Evolutionary conservation across 1,140 invertebrate genomes (phyloP).

Genomic region (Metopolophium dirhodum): DNA sequence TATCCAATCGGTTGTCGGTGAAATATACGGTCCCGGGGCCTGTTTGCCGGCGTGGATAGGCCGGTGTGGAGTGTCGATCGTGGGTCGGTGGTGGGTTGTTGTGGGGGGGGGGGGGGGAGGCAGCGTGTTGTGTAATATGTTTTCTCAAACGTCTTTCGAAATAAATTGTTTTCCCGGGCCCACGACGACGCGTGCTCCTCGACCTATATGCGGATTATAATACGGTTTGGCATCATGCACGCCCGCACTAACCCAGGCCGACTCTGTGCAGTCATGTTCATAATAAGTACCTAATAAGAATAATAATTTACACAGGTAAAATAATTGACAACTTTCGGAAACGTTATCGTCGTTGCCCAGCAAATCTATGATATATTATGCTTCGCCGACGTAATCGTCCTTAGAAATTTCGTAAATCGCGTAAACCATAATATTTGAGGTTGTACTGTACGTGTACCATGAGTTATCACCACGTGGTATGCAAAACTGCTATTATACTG

Average conservation of each 20-base stretch:
- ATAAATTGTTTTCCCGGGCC: constrained; percentile 43
- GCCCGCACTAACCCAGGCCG: background rate
- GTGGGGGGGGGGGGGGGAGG: background rate
- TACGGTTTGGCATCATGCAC: constrained; percentile 16
- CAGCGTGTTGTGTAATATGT: constrained; percentile 32
- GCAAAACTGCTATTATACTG: background rate
- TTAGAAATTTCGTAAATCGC: background rate
- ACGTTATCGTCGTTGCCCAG: background rate
- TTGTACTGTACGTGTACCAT: background rate
- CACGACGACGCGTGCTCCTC: background rate
- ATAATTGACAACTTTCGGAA: background rate
- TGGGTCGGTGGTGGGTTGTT: background rate
- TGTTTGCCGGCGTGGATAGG: background rate
- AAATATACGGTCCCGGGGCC: constrained; percentile 22
- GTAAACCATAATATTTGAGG: background rate
- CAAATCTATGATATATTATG: too few relatives aligned
- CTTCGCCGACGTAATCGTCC: background rate
- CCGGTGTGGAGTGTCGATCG: background rate
- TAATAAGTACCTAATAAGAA: background rate
- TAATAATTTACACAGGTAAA: background rate
- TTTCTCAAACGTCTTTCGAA: constrained; percentile 45
- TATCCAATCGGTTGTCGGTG: constrained; percentile 37
- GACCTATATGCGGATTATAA: constrained; percentile 37
- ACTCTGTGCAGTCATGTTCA: background rate
- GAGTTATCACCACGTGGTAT: background rate